phyloP scores from a whole-genome alignment of 2,888 invertebrate species.

The Chrysodeixis includens region DNA sequence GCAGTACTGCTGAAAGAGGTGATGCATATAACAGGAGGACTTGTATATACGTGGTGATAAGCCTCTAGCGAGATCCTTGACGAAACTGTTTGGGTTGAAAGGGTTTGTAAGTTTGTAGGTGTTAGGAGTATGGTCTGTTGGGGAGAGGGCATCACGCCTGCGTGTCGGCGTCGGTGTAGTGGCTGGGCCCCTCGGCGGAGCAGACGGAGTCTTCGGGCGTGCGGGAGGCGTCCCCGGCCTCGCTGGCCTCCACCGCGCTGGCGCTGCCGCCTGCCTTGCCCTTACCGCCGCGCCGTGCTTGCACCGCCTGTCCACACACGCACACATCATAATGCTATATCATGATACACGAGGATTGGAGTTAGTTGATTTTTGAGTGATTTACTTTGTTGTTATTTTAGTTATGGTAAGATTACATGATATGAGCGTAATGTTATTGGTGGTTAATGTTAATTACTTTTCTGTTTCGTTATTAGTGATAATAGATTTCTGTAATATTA shows the following conservation, averaged over 20 bases:
- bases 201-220: conserved; percentile 97
- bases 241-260: conserved; percentile 91
- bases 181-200: conserved; percentile 95
- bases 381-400: not conserved
- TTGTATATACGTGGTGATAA: too few relatives aligned
- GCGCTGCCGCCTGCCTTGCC: conserved; percentile 84
- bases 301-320: conserved; percentile 91
- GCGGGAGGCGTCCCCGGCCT: conserved; percentile 93
- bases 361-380: conserved; percentile 51
- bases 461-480: too few relatives aligned
- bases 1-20: too few relatives aligned
- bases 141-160: conserved; percentile 74
- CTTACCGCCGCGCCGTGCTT: conserved; percentile 90
- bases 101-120: conserved; percentile 46
- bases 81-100: too few relatives aligned
- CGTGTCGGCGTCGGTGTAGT: conserved; percentile 90
- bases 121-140: conserved; percentile 5
- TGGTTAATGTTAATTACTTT: too few relatives aligned
- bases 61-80: too few relatives aligned
- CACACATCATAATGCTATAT: conserved; percentile 3
- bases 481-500: too few relatives aligned
- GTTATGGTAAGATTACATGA: too few relatives aligned
- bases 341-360: conserved; percentile 29
- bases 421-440: too few relatives aligned
- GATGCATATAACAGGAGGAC: too few relatives aligned